A percentile compares a stretch with the other conserved stretches of the same genome.
Evolutionary conservation across 2,888 invertebrate genomes (phyloP).

Genomic region (Osmoderma eremita): DNA sequence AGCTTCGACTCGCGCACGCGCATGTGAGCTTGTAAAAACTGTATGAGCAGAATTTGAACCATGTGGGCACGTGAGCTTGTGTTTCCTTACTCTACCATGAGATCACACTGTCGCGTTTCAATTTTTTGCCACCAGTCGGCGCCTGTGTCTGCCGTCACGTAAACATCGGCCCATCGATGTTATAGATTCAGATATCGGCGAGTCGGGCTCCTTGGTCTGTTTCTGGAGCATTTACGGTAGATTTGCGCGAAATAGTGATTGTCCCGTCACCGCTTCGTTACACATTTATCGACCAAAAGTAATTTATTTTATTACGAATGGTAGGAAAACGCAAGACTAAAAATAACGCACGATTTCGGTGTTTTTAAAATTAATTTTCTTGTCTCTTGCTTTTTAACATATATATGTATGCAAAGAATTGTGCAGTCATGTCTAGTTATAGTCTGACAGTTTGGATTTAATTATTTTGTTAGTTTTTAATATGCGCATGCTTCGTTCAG

Average conservation of each 20-base stretch:
- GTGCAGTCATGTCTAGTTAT: too few relatives aligned
- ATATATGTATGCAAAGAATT: too few relatives aligned
- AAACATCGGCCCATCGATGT: not conserved
- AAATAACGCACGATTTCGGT: not conserved
- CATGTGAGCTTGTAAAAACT: too few relatives aligned
- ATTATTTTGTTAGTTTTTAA: too few relatives aligned
- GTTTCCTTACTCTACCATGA: not conserved
- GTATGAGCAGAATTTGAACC: too few relatives aligned
- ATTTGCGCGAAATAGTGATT: constrained; percentile 29
- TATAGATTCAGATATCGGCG: constrained; percentile 14
- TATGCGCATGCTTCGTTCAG: too few relatives aligned
- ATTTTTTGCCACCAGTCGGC: not conserved
- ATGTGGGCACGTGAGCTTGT: too few relatives aligned
- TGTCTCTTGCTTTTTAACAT: too few relatives aligned
- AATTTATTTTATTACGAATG: constrained; percentile 14
- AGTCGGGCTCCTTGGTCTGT: not conserved
- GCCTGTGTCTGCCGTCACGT: not conserved
- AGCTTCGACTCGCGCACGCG: too few relatives aligned
- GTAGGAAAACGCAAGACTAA: not conserved
- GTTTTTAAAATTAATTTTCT: not conserved
- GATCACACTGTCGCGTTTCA: too few relatives aligned
- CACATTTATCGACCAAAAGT: constrained; percentile 11
- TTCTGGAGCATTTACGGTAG: constrained; percentile 22
- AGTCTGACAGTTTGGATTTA: too few relatives aligned
- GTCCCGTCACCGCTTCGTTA: constrained; percentile 2